phyloP scores from a whole-genome alignment of 2,113 vertebrate genomes.

The Triplophysa rosa region DNA sequence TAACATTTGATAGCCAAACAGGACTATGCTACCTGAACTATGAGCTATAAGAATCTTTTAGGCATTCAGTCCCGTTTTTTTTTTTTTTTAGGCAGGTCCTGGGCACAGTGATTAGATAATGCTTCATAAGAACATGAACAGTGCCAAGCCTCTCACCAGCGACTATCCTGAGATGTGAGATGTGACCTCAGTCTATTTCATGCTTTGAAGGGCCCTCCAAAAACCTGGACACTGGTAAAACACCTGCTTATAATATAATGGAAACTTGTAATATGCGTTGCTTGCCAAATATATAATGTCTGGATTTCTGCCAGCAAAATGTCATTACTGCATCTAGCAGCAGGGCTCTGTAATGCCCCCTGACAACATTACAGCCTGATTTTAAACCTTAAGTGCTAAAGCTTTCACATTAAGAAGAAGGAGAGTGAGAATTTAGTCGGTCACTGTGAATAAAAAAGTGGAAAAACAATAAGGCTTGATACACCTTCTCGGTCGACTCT shows the following conservation, averaged over 20 bases:
- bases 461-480: conserved; percentile 58
- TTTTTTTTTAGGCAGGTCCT: too few species aligned
- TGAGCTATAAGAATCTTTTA: too few species aligned
- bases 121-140: too few species aligned
- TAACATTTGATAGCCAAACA: too few species aligned
- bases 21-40: too few species aligned
- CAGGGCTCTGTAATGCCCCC: not conserved
- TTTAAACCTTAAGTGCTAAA: conserved; percentile 5
- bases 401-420: not conserved
- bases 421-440: not conserved
- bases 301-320: too few species aligned
- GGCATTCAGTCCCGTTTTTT: too few species aligned
- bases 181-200: not conserved
- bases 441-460: not conserved
- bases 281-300: too few species aligned
- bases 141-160: not conserved
- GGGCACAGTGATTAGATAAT: too few species aligned
- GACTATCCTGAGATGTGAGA: not conserved
- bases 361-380: not conserved
- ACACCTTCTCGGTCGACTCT: conserved; percentile 56
- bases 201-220: not conserved
- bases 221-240: not conserved
- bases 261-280: not conserved
- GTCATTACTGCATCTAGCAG: too few species aligned
- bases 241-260: not conserved